Evolutionary conservation across 1,140 invertebrate genomes (phyloP), one percentile per base, ranked within the genome.

Genomic region (Hylaeus volcanicus): DNA sequence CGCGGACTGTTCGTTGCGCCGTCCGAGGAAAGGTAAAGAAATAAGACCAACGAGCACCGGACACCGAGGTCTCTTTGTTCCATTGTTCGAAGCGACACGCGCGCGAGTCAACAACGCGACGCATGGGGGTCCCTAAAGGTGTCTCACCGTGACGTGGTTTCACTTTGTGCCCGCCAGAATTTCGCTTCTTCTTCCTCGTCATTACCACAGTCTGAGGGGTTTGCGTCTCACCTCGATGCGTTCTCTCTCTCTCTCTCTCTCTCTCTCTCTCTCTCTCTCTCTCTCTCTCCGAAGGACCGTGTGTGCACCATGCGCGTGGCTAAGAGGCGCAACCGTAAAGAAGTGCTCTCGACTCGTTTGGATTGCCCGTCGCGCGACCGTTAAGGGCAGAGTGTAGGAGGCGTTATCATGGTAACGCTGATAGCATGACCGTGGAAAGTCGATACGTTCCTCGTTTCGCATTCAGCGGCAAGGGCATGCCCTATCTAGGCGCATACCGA

Each of bases 401-500:
- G 90, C 83, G 92, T 92, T 93, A 92, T 92, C 91, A 91, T 92
- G 91, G 92, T 92, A 92, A 93, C 91, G 91, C 88, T 91, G 91
- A 90, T 91, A 92, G 89, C 90, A 89, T 85, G 90, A 84, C 85
- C 85, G 87, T 81, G 61, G 81, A 90, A 92, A 92, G 92, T 92
- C 92, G 91, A 92, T 92, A 92, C 88, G 81, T 83, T 87, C 80
- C 88, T 91, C 89, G 88, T 92, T 91, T 84, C 84, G 88, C 88
- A 91, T 90, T 88, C 91, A 87, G 86, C 84, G 88, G 71, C 79
- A 88, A 87, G 84, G 79, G 80, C 76, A 88, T 83, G 86, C 84
- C 84, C 85, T 88, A 88, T 91, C 88, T 82, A 63, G 48, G 63
- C 9, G 41, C 72, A 56, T 41, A 41, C 55, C 79, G 70, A 74